Conservation (phyloP, 2,797 vertebrate species). For the Gobio occitaniae region DNA sequence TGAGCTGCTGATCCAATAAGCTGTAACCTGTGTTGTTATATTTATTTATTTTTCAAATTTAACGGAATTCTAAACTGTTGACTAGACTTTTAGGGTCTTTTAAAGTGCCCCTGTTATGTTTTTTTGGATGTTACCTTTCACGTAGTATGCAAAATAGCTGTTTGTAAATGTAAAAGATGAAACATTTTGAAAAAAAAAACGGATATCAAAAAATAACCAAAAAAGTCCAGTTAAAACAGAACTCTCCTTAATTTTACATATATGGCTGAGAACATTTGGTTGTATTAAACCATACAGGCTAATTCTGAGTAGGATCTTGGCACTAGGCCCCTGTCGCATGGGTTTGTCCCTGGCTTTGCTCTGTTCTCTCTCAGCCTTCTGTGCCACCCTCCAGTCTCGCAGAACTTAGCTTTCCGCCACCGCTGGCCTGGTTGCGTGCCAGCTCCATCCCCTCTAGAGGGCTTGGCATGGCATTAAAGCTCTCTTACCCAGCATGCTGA, state of each 20-base stretch:
- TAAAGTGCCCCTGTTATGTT: background rate
- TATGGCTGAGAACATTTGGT: background rate
- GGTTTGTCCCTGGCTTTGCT: constrained; percentile 32
- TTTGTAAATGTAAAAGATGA: background rate
- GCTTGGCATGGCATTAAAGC: constrained; percentile 61
- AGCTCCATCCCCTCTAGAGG: constrained; percentile 64
- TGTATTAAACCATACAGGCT: constrained; percentile 8
- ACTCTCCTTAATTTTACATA: background rate
- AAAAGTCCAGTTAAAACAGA: background rate
- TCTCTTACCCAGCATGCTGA: constrained; percentile 30
- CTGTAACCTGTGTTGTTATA: background rate
- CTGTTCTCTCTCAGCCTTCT: constrained; percentile 29
- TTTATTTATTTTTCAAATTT: background rate
- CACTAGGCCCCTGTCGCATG: background rate
- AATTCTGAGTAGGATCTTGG: constrained; percentile 29
- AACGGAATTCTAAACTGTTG: background rate
- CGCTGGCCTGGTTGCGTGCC: constrained; percentile 64
- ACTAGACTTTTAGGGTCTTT: background rate
- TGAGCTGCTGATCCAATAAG: background rate
- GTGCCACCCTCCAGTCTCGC: constrained; percentile 33
- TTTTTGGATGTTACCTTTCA: background rate
- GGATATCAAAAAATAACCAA: background rate
- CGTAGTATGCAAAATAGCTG: background rate
- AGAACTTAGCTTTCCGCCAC: constrained; percentile 52
- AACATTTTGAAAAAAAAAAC: background rate